Percentiles rank a stretch among this genome's conserved stretches.
Evolutionary conservation across 2,888 invertebrate species (phyloP).

Genomic region (Blomia tropicalis): DNA sequence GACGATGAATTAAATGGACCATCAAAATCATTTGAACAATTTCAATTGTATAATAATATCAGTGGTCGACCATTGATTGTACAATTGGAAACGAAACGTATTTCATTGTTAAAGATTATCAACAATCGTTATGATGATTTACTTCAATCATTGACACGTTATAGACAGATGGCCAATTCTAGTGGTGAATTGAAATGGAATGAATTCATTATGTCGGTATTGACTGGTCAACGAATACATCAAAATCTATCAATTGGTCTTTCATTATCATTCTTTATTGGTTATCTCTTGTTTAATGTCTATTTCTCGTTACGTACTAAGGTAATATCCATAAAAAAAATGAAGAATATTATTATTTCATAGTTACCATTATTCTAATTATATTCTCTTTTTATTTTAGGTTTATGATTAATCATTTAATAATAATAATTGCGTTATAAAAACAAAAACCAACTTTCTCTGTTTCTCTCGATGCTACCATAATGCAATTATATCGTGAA

Average conservation of each 20-base stretch:
- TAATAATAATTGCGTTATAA: too few relatives aligned
- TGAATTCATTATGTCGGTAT: conserved; percentile 3
- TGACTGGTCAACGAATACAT: not conserved
- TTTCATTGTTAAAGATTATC: not conserved
- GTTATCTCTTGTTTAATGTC: conserved; percentile 4
- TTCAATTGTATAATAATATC: not conserved
- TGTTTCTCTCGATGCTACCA: too few relatives aligned
- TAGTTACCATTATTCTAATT: too few relatives aligned
- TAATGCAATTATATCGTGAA: too few relatives aligned
- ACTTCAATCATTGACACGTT: not conserved
- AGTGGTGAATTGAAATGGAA: not conserved
- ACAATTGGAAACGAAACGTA: not conserved
- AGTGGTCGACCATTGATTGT: not conserved
- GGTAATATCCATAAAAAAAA: too few relatives aligned
- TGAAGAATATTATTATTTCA: too few relatives aligned
- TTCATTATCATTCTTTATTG: conserved; percentile 1
- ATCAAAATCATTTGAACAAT: not conserved
- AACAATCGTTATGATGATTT: not conserved
- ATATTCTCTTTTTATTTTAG: too few relatives aligned
- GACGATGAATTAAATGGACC: not conserved
- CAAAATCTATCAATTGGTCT: conserved; percentile 3
- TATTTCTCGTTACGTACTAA: not conserved
- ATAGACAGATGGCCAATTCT: not conserved
- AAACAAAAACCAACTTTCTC: too few relatives aligned
- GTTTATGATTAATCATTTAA: too few relatives aligned